A percentile compares a stretch with the other conserved stretches of the same genome.
Evolutionary conservation across 2,888 invertebrate genomes (phyloP).

Genomic region (Frankliniella intonsa): DNA sequence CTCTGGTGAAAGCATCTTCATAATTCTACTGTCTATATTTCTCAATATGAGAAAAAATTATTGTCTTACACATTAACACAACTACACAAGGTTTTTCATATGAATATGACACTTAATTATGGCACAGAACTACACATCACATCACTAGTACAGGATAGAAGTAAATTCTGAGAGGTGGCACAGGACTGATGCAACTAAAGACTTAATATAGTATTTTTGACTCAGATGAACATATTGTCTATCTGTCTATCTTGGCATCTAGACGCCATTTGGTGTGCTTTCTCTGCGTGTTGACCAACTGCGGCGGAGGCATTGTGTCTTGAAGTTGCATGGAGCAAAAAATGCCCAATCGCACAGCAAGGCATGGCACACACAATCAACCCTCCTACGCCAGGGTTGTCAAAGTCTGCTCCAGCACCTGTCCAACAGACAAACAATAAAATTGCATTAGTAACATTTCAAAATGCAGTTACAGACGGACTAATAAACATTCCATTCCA

Average conservation of each 20-base stretch:
- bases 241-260: slow-evolving; percentile 46
- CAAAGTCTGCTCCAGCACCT: too few species aligned
- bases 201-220: slow-evolving; percentile 31
- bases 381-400: too few species aligned
- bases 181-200: neutral
- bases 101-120: slow-evolving; percentile 22
- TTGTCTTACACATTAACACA: neutral
- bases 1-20: slow-evolving; percentile 5
- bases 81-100: neutral
- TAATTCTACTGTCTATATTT: neutral
- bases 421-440: too few species aligned
- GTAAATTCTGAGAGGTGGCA: neutral
- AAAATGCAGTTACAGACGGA: too few species aligned
- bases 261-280: slow-evolving; percentile 77
- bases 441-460: too few species aligned
- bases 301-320: slow-evolving; percentile 41
- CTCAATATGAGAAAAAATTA: slow-evolving; percentile 12
- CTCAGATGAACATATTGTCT: slow-evolving; percentile 29
- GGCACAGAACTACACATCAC: neutral
- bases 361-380: neutral
- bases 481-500: too few species aligned
- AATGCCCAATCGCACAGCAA: neutral
- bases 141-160: neutral
- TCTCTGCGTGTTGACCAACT: slow-evolving; percentile 48
- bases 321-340: slow-evolving; percentile 31